Evolutionary conservation across 2,797 vertebrate species (phyloP), one percentile per base, ranked within the genome.

Genomic region (Dromococcyx pavoninus): DNA sequence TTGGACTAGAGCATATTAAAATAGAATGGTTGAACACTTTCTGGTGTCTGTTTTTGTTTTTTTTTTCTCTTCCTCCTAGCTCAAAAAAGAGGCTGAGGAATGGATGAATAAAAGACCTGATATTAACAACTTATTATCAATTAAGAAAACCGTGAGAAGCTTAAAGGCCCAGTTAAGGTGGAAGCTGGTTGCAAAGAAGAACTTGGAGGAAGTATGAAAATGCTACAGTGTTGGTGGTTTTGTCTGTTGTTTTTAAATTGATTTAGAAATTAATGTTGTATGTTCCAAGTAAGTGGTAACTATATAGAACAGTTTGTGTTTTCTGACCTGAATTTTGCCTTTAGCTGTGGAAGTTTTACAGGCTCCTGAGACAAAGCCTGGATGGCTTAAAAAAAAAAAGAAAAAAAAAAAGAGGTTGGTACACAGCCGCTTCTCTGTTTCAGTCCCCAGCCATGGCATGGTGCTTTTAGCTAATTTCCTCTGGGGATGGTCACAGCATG

Each of bases 71-170:
- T 74, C 27, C 25, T 86, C 37, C 78, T 94, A 98, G 98, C 98
- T 98, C 92, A 98, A 98, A 97, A 96, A 97, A 10, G 95, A 98
- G 72, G 80, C 96, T 88, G 93, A 89, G 28, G 86, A 98, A 56
- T 98, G 97, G 97, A 94, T 97, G 95, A 96, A 95, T 82, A 90
- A 70, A 89, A 97, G 82, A 69, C 97, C 98, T 5, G 95, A 57
- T 93, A 92, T 97, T 88, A 97, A 97, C 33, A 90, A 96, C 64
- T 97, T 98, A 57, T 43, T 98, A 46, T 95, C 88, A 24, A 90
- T 98, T 93, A 98, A 98, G 97, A 98, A 98, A 95, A 96, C n/a
- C 13, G 72, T 98, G 75, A 98, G 98, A 96, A 94, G 16, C 65
- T 86, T 98, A 79, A 98, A 98, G 89, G 97, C 97, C 79, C 96